Percentiles rank a stretch among this genome's conserved stretches.
phyloP scores from a whole-genome alignment of 2,113 vertebrate species.

The Strix aluco region DNA sequence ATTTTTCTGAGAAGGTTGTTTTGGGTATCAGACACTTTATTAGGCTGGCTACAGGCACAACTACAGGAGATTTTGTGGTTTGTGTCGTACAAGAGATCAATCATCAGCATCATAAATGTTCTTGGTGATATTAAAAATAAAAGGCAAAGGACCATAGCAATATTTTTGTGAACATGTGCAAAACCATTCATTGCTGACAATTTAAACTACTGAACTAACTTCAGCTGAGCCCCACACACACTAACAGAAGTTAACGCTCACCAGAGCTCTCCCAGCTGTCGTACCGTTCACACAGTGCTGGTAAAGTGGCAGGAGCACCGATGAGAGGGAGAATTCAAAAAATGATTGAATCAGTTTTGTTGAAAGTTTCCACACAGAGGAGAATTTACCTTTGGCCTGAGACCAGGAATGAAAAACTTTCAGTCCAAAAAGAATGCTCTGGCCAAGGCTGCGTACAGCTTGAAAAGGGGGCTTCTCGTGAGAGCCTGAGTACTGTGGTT shows the following conservation, averaged over 20 bases:
- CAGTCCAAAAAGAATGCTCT: not conserved
- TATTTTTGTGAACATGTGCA: not conserved
- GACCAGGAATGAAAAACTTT: conserved; percentile 19
- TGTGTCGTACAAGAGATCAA: not conserved
- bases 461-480: conserved; percentile 34
- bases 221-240: not conserved
- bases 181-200: not conserved
- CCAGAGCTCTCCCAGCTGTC: not conserved
- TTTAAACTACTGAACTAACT: not conserved
- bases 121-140: not conserved
- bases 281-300: fast-evolving
- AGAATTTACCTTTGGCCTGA: conserved; percentile 44
- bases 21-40: not conserved
- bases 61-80: not conserved
- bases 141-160: not conserved
- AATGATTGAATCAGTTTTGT: not conserved
- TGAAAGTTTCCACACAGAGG: conserved; percentile 18
- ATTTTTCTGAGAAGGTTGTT: not conserved
- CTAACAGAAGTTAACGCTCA: not conserved
- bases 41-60: not conserved
- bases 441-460: not conserved
- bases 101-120: not conserved
- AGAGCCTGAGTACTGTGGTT: conserved; percentile 32
- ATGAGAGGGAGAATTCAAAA: not conserved
- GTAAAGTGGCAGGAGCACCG: not conserved